These are phyloP conservation scores for Apogon talboti DNA, from an alignment of 2,797 vertebrate genomes.

Conservation along the genomic window DNA sequence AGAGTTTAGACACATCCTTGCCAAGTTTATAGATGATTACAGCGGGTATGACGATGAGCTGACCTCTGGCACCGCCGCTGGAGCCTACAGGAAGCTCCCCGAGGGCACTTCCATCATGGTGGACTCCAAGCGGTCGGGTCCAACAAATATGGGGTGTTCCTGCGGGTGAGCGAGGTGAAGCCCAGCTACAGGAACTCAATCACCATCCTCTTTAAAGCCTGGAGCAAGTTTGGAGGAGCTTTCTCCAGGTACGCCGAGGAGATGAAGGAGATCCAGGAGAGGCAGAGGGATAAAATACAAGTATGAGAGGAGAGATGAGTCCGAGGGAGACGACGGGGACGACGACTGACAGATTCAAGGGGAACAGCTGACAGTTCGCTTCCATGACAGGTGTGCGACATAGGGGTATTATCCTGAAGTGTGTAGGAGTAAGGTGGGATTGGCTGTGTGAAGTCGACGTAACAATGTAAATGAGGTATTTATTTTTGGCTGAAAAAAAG, in stretches of 20 bases:
- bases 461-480: constrained; percentile 48
- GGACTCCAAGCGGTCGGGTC: constrained; percentile 96
- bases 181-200: constrained; percentile 98
- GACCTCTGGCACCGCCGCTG: constrained; percentile 81
- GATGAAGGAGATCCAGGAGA: constrained; percentile 97
- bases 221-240: constrained; percentile 95
- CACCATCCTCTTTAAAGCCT: constrained; percentile 96
- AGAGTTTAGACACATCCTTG: constrained; percentile 92
- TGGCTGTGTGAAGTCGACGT: constrained; percentile 63
- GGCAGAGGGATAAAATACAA: constrained; percentile 92
- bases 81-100: constrained; percentile 91
- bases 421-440: constrained; percentile 60
- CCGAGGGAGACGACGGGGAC: constrained; percentile 94
- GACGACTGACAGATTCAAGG: constrained; percentile 87
- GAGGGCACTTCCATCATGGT: constrained; percentile 97
- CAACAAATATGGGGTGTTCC: constrained; percentile 98
- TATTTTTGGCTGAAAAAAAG: constrained; percentile 49
- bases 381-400: constrained; percentile 53
- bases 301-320: constrained; percentile 93
- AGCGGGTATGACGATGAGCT: constrained; percentile 94
- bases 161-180: constrained; percentile 97
- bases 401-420: constrained; percentile 70
- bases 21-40: constrained; percentile 95
- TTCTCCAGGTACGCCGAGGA: constrained; percentile 95
- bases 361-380: constrained; percentile 47